phyloP scores from a whole-genome alignment of 2,113 vertebrate species.

The Phasianus colchicus region DNA sequence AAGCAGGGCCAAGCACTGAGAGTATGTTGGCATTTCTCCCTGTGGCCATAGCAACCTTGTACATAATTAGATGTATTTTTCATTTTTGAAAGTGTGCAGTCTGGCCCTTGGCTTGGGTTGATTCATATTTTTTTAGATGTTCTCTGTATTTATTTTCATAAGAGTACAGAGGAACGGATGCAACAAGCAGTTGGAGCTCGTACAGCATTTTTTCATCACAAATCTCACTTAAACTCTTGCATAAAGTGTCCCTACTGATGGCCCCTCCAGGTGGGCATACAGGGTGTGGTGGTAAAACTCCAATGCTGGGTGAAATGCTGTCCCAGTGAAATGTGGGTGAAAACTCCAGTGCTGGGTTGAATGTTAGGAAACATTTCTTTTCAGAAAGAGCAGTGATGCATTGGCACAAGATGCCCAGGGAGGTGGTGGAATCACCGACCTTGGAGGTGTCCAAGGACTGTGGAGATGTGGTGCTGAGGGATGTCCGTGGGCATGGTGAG shows the following conservation, averaged over 20 bases:
- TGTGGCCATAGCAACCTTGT: conserved; percentile 13
- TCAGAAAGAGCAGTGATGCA: too few relatives aligned
- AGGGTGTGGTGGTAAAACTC: background rate
- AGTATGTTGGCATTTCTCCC: background rate
- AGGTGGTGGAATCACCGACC: too few relatives aligned
- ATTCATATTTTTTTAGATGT: conserved; percentile 29
- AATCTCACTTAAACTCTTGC: background rate
- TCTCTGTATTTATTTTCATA: conserved; percentile 38
- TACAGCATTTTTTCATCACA: background rate
- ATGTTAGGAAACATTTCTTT: too few relatives aligned
- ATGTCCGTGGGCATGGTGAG: too few relatives aligned
- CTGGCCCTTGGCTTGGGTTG: conserved; percentile 38
- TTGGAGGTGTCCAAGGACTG: too few relatives aligned
- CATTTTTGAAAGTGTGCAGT: conserved; percentile 8
- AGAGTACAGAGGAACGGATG: conserved; percentile 17
- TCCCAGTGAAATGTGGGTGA: background rate
- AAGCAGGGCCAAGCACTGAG: conserved; percentile 7
- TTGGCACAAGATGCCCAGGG: too few relatives aligned
- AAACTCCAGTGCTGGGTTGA: background rate
- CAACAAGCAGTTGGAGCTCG: background rate
- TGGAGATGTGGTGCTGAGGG: too few relatives aligned
- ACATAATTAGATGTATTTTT: conserved; percentile 32
- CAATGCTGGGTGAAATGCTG: too few relatives aligned
- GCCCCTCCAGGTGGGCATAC: background rate
- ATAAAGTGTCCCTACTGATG: background rate